Base-by-base conservation (phyloP, 2,797 vertebrate genomes). In the Xenopus petersii region DNA sequence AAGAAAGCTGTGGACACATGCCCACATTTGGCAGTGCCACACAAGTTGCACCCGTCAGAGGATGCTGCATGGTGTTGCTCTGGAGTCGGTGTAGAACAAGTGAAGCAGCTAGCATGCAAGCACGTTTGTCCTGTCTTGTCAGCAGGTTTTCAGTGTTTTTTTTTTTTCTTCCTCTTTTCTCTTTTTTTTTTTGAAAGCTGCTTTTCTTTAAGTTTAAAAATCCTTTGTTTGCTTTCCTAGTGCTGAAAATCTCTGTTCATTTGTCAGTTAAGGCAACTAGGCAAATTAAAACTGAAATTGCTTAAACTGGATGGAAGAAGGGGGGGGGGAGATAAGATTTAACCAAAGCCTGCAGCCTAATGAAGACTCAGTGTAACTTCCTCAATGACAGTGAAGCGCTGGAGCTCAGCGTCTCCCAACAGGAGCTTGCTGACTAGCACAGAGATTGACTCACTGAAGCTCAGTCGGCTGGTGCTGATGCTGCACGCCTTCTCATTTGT, bases 21-120 rank as follows among this genome's bases (percentile, higher is more conserved):
- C 93, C 94, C 90, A 95, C 95, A 70, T 94, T 94, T 85, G 95
- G 95, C 88, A 97, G 90, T 82, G 96, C 93, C 89, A 97, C 95
- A 85, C 96, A 97, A 91, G 95, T 95, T 88, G 95, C 92, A 90
- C 95, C 96, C 88, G 93, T 86, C 81, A 95, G 87, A 87, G 96
- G 95, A 92, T 97, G 95, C 91, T 97, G 95, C 96, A 98, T 97
- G 81, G 85, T 93, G 90, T 84, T 86, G 88, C 89, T 86, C 83
- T 85, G 87, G 85, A 86, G 88, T 91, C 92, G 91, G 90, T 89
- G 88, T 86, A 88, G 87, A 88, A 84, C 82, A 80, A 90, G 86
- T 86, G 89, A 86, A 86, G 86, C 89, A 86, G 88, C 87, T 91
- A 89, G 86, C 91, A 89, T 87, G 86, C 86, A 88, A 85, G 83